phyloP scores from a whole-genome alignment of 2,888 invertebrate genomes.

The Dicyrtoma fusca region DNA sequence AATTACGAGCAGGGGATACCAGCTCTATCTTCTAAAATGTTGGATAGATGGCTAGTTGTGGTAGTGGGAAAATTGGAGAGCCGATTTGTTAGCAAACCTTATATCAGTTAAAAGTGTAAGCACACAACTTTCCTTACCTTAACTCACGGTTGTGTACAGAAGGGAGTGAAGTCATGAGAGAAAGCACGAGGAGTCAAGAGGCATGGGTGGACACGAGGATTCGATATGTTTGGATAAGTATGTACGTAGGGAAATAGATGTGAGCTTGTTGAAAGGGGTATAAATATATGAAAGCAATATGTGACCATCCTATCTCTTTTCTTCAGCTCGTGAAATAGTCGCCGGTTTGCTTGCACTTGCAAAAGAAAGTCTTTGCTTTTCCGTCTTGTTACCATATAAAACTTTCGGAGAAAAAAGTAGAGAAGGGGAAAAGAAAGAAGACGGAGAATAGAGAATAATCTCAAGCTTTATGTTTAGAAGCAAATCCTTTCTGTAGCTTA shows the following conservation, averaged over 20 bases:
- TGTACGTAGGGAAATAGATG: not conserved
- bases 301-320: not conserved
- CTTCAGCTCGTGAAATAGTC: not conserved
- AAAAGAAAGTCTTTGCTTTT: not conserved
- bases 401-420: not conserved
- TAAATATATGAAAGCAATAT: not conserved
- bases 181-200: not conserved
- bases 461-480: slow-evolving; percentile 18
- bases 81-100: not conserved
- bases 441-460: slow-evolving; percentile 9
- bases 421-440: not conserved
- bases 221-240: slow-evolving; percentile 1
- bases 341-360: not conserved
- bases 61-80: not conserved
- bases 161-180: not conserved
- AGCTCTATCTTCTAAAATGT: too few relatives aligned
- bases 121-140: not conserved
- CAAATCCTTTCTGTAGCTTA: not conserved
- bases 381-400: slow-evolving; percentile 8
- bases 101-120: slow-evolving; percentile 16
- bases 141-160: not conserved
- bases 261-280: not conserved
- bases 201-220: not conserved
- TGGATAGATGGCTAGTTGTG: not conserved
- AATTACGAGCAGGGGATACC: too few relatives aligned